Evolutionary conservation across 2,797 vertebrate species (phyloP), one percentile per base, ranked within the genome.

Genomic region (Pangasius sanitwongsei): DNA sequence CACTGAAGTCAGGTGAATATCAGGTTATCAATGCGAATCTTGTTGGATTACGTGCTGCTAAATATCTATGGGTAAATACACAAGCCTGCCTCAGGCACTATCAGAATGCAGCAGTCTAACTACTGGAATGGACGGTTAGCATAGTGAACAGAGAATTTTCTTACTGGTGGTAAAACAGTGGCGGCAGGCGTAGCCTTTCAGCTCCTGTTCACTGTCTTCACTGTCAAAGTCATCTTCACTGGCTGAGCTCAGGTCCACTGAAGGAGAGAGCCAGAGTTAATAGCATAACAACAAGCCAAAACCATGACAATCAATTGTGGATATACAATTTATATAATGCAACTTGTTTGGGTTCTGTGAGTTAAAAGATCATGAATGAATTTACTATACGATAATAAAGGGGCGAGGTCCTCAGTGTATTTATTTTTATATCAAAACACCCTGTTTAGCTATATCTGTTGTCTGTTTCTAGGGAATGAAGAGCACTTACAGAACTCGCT

Each of bases 151-250:
- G 63, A 70, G 5, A 77, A 18, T 11, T 48, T 53, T 74, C 97
- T 95, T 97, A 99, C 99, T 99, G 94, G 99, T 99, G 83, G 97
- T 98, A 96, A 99, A 99, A 94, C 99, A 99, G 96, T 99, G 98
- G 31, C 99, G 98, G 92, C 99, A 99, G 93, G 98, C 98, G 97
- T 99, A 99, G 92, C 98, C 98, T 95, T 99, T 99, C 95, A 99
- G 96, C 91, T 99, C 99, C 96, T 99, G 98, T 87, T 99, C 99
- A 0, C 98, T 99, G 97, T 99, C 98, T 93, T 99, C 98, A 25
- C 99, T 99, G 97, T 99, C 99, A 86, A 99, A 99, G 94, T 99
- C 99, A 98, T 99, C 98, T 94, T 99, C 99, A 0, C 98, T 99
- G 95, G 99, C 98, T 0, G 99, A 99, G 92, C 98, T 99, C 93